Conservation (phyloP, 2,888 invertebrate species). For the Limenitis camilla region DNA sequence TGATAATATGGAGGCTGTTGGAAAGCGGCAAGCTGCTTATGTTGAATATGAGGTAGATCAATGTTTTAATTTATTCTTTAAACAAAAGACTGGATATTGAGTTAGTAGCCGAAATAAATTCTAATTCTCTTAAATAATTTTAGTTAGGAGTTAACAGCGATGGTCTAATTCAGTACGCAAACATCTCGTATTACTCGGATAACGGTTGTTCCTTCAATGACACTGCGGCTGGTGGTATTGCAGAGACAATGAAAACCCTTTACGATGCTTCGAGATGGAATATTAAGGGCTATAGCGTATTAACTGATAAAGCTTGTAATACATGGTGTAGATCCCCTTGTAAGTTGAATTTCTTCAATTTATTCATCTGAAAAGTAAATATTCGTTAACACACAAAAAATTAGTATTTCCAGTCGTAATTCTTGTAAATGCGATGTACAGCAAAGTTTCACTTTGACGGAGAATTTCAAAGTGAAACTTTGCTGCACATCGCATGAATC, state of each 20-base stretch:
- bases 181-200: slow-evolving; percentile 53
- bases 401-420: too few relatives aligned
- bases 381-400: too few relatives aligned
- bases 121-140: slow-evolving; percentile 19
- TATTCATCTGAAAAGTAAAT: too few relatives aligned
- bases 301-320: slow-evolving; percentile 79
- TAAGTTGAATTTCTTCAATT: slow-evolving; percentile 35
- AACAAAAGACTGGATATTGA: too few relatives aligned
- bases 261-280: slow-evolving; percentile 71
- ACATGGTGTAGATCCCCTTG: slow-evolving; percentile 83
- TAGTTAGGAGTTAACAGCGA: slow-evolving; percentile 71
- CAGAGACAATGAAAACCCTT: slow-evolving; percentile 48
- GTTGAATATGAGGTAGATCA: slow-evolving; percentile 68
- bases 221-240: slow-evolving; percentile 32
- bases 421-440: too few relatives aligned
- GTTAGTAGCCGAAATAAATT: too few relatives aligned
- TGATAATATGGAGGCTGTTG: slow-evolving; percentile 77
- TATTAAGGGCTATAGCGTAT: slow-evolving; percentile 63
- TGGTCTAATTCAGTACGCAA: slow-evolving; percentile 75
- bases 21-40: slow-evolving; percentile 68
- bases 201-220: slow-evolving; percentile 59
- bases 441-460: too few relatives aligned
- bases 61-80: neutral
- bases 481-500: too few relatives aligned
- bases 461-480: too few relatives aligned